phyloP scores from a whole-genome alignment of 2,888 invertebrate species.

The Hesperia comma region DNA sequence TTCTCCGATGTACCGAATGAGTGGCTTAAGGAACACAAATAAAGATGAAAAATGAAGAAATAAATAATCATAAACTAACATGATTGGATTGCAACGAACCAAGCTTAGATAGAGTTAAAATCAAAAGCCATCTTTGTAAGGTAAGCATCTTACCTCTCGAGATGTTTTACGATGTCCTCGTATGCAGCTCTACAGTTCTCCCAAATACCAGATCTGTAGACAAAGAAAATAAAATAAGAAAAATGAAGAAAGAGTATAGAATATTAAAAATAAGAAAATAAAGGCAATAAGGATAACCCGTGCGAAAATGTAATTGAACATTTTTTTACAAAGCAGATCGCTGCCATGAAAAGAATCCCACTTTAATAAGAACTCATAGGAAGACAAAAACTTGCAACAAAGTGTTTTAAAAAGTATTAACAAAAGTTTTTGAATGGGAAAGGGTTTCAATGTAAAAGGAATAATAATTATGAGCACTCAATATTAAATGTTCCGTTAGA shows the following conservation, averaged over 20 bases:
- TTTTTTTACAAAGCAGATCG: constrained; percentile 47
- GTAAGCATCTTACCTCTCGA: constrained; percentile 91
- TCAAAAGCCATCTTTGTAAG: constrained; percentile 31
- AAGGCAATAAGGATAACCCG: constrained; percentile 49
- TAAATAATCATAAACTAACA: constrained; percentile 6
- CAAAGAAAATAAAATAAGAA: constrained; percentile 77
- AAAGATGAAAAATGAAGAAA: constrained; percentile 14
- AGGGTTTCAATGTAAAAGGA: constrained; percentile 78
- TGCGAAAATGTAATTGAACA: constrained; percentile 48
- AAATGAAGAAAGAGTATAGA: constrained; percentile 58
- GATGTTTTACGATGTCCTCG: constrained; percentile 97
- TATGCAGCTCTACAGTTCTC: constrained; percentile 97
- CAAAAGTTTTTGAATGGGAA: constrained; percentile 70
- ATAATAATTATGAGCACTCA: constrained; percentile 83
- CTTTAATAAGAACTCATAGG: constrained; percentile 47
- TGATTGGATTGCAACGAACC: neutral
- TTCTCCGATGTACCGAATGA: constrained; percentile 6
- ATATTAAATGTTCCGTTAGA: constrained; percentile 83
- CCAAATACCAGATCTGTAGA: constrained; percentile 93
- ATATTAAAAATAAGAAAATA: constrained; percentile 50
- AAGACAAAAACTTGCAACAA: constrained; percentile 61
- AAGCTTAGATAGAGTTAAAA: constrained; percentile 9
- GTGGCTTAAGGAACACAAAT: constrained; percentile 16
- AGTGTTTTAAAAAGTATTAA: constrained; percentile 61
- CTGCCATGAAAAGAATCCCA: constrained; percentile 42